Evolutionary conservation across 1,140 invertebrate species (phyloP), one percentile per base, ranked within the genome.

Genomic region (Pteromalus puparum): DNA sequence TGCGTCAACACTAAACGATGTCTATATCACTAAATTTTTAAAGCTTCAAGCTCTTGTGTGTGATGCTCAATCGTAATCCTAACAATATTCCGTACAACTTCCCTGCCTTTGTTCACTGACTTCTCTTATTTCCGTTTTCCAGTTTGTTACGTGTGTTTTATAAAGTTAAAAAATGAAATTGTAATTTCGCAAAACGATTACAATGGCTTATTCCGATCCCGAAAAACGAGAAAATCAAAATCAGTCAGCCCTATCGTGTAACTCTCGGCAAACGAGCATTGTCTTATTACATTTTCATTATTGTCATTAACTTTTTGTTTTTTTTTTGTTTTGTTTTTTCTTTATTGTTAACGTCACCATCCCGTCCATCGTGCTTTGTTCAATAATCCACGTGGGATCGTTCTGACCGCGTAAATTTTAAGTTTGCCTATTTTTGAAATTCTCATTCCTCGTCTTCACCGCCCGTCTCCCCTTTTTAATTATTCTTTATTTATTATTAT

Each of bases 241-340:
- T 85, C 34, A 85, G 79, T 85, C 78, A 61, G 38, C 73, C 61
- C 79, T 85, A 81, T 81, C 83, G 26, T 77, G 26, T 70, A 70
- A 81, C 65, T 81, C 83, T 70, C 42, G 73, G 61, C 61, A 72
- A 81, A 81, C 42, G 76, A 84, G 68, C 77, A 84, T 81, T 75
- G 72, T 70, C 65, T 76, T 74, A 76, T 86, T 79, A 87, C 80
- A 83, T 84, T 86, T 79, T 78, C 80, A 85, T 85, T 85, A 85
- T 85, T 85, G 84, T 85, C 84, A 82, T 78, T 38, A 82, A 82
- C 65, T 84, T 87, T 87, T 85, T 83, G 38, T 73, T 72, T 83
- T 81, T 72, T 67, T 4, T 83, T 81, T 77, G 18, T 61, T 24
- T 30, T 42, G 46, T 77, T 80, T 85, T 82, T 81, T 82, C 38